Evolutionary conservation across 2,888 invertebrate species (phyloP), one percentile per base, ranked within the genome.

Genomic region (Callimorpha dominula): DNA sequence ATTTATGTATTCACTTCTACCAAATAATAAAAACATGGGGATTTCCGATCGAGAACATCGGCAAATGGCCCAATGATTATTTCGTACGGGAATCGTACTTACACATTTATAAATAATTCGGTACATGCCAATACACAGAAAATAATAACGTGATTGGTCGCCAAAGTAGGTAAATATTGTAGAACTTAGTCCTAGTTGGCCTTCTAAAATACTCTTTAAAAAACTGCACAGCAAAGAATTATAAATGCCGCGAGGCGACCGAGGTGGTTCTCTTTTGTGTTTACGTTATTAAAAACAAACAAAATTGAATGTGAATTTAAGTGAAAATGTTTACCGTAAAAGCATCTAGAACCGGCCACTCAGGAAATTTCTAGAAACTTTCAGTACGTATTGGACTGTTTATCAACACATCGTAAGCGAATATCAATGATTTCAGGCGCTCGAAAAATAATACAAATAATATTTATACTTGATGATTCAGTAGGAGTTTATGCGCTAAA

Each of bases 401-500:
- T 57, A 20, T 57, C 12, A 12, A 60, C 14, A 60, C 14, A 14
- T 60, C 31, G 5, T 31, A 31, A 60, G 31, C 14, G 31, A 20
- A 60, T 60, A 60, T 57, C 57, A 20, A 20, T 57, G 20, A 12
- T 57, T 57, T 43, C 20, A 46, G 46, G 43, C 43, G 43, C 42
- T 42, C 57, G 20, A 57, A 57, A 68, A 68, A 43, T 20, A 14
- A 20, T 20, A 20, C 67, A 54, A 50, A 52, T 17, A 54, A 15
- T 54, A 67, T 67, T 60, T 40, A 64, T 43, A 65, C 20, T 17
- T 12, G 15, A 70, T 52, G 65, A 65, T 17, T 65, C 70, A 46
- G 12, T 31, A 71, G 57, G 20, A 66, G 66, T 71, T 43, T 60
- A 12, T 66, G 50, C 60, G 40, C 57, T 71, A 46, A 80, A 73